Evolutionary conservation across 2,888 invertebrate species (phyloP).

Genomic region (Tanytarsus gracilentus): DNA sequence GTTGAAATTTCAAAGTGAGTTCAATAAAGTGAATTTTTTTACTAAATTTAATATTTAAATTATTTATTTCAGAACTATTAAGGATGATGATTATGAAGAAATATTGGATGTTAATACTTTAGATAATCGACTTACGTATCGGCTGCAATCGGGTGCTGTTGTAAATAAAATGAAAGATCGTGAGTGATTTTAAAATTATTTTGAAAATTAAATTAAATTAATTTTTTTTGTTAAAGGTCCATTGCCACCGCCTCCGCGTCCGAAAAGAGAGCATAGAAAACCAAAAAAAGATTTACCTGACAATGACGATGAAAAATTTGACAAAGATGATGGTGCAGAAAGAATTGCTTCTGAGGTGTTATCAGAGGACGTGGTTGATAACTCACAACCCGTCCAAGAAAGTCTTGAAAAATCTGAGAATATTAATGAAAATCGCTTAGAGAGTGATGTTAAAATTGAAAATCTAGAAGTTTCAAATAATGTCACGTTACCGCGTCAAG

Average conservation of each 20-base stretch:
- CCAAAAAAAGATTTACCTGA: slow-evolving; percentile 40
- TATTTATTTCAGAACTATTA: slow-evolving; percentile 11
- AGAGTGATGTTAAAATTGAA: neutral
- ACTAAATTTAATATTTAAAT: neutral
- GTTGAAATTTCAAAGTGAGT: slow-evolving; percentile 44
- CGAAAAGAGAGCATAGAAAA: slow-evolving; percentile 56
- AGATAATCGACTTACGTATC: slow-evolving; percentile 42
- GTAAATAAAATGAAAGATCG: slow-evolving; percentile 76
- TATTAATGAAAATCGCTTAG: neutral
- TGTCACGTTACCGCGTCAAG: slow-evolving; percentile 5
- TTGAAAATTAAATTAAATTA: neutral
- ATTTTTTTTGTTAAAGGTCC: slow-evolving; percentile 42
- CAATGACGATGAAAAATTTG: slow-evolving; percentile 34
- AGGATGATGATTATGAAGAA: slow-evolving; percentile 51
- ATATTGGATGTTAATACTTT: slow-evolving; percentile 28
- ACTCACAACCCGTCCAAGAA: neutral
- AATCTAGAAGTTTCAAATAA: neutral
- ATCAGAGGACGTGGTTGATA: neutral
- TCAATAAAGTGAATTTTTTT: neutral
- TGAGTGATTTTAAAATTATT: neutral
- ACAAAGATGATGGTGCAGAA: slow-evolving; percentile 35
- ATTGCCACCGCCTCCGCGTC: slow-evolving; percentile 76
- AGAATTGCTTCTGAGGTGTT: slow-evolving; percentile 28
- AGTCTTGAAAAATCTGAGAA: neutral
- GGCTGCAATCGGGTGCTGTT: slow-evolving; percentile 64